Conservation (phyloP, 2,113 vertebrate species). For the Ageneiosus marmoratus region DNA sequence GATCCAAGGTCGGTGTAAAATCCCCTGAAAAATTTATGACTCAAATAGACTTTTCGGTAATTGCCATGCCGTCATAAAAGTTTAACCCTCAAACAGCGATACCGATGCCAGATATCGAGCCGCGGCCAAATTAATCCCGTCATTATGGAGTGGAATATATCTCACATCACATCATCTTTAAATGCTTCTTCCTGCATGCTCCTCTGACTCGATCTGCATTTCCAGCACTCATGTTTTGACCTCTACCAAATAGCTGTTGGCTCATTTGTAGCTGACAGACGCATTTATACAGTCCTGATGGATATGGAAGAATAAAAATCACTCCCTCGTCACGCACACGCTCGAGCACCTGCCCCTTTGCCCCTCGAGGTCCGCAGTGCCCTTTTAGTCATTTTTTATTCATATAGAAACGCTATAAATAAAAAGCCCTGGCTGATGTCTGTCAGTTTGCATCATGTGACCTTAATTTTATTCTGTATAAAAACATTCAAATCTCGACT, state of each 20-base stretch:
- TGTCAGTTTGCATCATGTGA: not conserved
- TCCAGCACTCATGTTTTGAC: constrained; percentile 10
- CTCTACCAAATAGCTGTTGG: constrained; percentile 18
- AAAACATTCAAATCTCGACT: not conserved
- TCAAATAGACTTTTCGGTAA: constrained; percentile 56
- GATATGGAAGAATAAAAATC: constrained; percentile 10
- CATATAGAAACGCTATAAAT: not conserved
- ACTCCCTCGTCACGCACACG: not conserved
- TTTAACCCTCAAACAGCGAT: constrained; percentile 50
- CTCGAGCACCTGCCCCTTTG: not conserved
- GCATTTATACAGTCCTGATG: constrained; percentile 23
- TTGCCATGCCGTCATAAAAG: constrained; percentile 57
- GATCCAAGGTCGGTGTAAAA: constrained; percentile 55
- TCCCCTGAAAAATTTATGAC: constrained; percentile 55
- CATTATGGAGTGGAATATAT: constrained; percentile 46
- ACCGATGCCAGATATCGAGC: constrained; percentile 51
- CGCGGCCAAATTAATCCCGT: constrained; percentile 47
- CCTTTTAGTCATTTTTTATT: constrained; percentile 1
- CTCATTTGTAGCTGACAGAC: constrained; percentile 11
- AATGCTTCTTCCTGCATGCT: constrained; percentile 30
- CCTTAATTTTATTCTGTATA: not conserved
- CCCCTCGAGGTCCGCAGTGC: not conserved
- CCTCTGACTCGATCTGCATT: constrained; percentile 8
- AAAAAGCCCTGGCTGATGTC: constrained; percentile 2
- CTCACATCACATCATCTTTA: constrained; percentile 26